Conservation (phyloP, 2,113 vertebrate species). For the Cichladusa arquata region DNA sequence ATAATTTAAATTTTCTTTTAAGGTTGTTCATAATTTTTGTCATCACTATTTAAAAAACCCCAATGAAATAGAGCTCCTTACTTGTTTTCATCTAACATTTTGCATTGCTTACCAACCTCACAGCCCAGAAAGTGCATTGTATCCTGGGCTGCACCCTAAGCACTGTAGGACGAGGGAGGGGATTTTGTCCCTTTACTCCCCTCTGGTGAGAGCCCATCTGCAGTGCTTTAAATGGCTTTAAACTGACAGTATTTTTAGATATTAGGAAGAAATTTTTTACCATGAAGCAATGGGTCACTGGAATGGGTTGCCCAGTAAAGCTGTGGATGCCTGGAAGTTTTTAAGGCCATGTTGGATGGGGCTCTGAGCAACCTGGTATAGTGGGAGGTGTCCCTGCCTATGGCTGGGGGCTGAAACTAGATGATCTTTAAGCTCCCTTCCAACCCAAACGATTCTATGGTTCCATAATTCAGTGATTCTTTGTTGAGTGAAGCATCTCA, state of each 20-base stretch:
- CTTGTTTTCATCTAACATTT: not conserved
- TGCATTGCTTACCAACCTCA: not conserved
- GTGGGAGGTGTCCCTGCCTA: not conserved
- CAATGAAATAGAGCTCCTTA: not conserved
- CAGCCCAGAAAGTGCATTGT: not conserved
- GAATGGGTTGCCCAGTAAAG: not conserved
- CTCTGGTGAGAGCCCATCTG: not conserved
- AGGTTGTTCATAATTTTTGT: not conserved
- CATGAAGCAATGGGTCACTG: not conserved
- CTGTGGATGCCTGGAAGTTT: not conserved
- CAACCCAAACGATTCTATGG: not conserved
- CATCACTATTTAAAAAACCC: not conserved
- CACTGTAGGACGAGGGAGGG: accelerated
- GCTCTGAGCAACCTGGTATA: not conserved
- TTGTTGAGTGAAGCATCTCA: not conserved
- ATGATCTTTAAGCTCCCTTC: not conserved
- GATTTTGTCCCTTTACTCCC: not conserved
- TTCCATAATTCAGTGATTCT: not conserved
- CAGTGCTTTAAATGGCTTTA: not conserved
- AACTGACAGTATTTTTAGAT: not conserved
- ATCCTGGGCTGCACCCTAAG: not conserved
- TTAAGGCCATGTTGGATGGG: not conserved
- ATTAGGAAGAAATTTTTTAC: not conserved
- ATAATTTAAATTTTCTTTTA: not conserved
- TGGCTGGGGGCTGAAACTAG: not conserved